phyloP scores from a whole-genome alignment of 2,888 invertebrate species.

The Andrena hattorfiana region DNA sequence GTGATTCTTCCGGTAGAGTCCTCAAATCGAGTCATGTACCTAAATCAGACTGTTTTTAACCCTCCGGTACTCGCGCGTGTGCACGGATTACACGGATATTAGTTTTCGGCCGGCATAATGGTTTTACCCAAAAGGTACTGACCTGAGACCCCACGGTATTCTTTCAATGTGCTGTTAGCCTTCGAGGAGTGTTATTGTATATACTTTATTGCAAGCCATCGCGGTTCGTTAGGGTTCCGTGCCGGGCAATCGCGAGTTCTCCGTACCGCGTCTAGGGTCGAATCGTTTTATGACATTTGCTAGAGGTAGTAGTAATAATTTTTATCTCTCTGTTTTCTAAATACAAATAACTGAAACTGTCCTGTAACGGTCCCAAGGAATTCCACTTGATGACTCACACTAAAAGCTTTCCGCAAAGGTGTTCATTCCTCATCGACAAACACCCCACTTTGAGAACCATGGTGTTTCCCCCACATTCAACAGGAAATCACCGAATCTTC shows the following conservation, averaged over 20 bases:
- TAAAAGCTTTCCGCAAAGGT: background rate
- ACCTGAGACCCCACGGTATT: background rate
- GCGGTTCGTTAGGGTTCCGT: background rate
- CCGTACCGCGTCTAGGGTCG: background rate
- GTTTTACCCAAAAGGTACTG: background rate
- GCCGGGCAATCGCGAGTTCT: background rate
- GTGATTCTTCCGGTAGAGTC: no score
- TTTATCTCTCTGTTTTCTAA: background rate
- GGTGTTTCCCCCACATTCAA: background rate
- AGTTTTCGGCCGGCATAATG: background rate
- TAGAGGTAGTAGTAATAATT: background rate
- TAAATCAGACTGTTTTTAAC: background rate
- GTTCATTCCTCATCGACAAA: background rate
- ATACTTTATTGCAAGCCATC: background rate
- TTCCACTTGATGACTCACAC: background rate
- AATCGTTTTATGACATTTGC: background rate
- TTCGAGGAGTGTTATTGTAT: background rate
- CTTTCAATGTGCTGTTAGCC: background rate
- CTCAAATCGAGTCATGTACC: no score
- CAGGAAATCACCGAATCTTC: background rate
- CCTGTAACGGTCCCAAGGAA: background rate
- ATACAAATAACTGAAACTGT: background rate
- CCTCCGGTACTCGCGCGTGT: background rate
- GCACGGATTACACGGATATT: background rate
- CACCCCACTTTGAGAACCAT: background rate